Conservation (phyloP, 2,113 vertebrate genomes). For the Hemicordylus capensis region DNA sequence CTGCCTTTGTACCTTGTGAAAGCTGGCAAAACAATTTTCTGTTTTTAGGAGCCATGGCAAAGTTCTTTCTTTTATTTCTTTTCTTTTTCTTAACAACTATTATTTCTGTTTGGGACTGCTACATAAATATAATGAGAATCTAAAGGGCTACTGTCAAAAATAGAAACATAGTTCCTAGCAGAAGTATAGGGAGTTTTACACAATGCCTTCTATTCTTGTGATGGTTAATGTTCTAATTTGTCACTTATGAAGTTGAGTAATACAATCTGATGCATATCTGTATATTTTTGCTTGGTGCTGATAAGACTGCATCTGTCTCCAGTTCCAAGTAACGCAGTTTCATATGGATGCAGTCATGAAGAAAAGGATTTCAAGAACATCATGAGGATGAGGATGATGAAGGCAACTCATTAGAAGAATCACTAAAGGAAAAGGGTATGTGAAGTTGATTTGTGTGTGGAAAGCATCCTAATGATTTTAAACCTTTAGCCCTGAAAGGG, state of each 20-base stretch:
- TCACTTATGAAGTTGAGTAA: constrained; percentile 9
- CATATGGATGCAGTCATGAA: not conserved
- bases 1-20: constrained; percentile 28
- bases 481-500: no score
- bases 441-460: not conserved
- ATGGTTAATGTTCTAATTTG: constrained; percentile 50
- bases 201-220: constrained; percentile 16
- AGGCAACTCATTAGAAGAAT: not conserved
- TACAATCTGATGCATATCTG: not conserved
- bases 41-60: constrained; percentile 18
- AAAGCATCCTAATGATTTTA: no score
- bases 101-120: constrained; percentile 29
- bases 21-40: constrained; percentile 23
- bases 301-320: not conserved
- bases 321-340: not conserved
- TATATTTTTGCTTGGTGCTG: not conserved
- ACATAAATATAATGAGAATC: constrained; percentile 34
- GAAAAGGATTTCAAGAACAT: not conserved
- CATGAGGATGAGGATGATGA: no score
- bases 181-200: not conserved
- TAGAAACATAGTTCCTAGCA: constrained; percentile 30
- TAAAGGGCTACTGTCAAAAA: constrained; percentile 45
- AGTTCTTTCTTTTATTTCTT: not conserved
- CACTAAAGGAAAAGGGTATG: not conserved
- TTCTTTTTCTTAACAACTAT: not conserved